Percentiles rank a stretch among this genome's conserved stretches.
These are phyloP conservation scores for Melozone crissalis DNA, from an alignment of 2,113 vertebrate species.

Conservation along the genomic window DNA sequence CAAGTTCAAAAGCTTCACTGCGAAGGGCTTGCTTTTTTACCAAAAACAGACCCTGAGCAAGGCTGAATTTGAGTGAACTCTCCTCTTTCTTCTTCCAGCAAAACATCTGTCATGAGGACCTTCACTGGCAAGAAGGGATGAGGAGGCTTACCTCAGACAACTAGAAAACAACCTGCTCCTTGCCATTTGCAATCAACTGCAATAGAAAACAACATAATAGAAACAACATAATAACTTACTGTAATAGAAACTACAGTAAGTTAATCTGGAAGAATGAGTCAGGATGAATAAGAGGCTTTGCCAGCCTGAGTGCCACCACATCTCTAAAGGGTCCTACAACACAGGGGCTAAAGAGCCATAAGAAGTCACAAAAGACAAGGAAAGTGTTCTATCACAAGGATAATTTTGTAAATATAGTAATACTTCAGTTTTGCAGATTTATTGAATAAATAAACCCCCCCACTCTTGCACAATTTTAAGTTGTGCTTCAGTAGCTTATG, in stretches of 20 bases:
- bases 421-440: background rate
- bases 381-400: background rate
- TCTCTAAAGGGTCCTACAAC: background rate
- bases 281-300: background rate
- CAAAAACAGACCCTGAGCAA: background rate
- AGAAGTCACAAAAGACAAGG: background rate
- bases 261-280: background rate
- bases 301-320: background rate
- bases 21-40: background rate
- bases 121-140: background rate
- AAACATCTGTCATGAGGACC: background rate
- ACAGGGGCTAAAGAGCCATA: background rate
- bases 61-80: background rate
- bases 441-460: background rate
- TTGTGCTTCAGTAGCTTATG: background rate
- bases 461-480: background rate
- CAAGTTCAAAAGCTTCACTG: background rate
- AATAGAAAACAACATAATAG: background rate
- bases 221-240: too few relatives aligned
- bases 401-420: background rate
- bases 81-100: background rate
- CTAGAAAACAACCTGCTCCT: background rate
- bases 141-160: background rate
- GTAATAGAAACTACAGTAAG: background rate
- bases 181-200: background rate